A percentile compares a stretch with the other conserved stretches of the same genome.
Evolutionary conservation across 2,797 vertebrate species (phyloP).

Genomic region (Allobates femoralis): DNA sequence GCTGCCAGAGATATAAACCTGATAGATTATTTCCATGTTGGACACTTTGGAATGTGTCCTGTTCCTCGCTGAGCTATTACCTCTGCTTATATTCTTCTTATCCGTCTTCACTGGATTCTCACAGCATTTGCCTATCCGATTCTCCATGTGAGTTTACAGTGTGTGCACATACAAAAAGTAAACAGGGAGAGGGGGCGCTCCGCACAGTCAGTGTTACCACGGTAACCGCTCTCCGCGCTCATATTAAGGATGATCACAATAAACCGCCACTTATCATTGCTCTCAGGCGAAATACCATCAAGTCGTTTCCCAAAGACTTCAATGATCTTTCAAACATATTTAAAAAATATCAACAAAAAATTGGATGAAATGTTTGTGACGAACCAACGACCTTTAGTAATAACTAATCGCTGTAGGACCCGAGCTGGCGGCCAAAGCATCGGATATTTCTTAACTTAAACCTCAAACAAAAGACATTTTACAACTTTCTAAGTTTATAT

Average conservation of each 20-base stretch:
- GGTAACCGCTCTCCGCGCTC: conserved; percentile 16
- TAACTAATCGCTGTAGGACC: background rate
- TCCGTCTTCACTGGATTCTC: conserved; percentile 21
- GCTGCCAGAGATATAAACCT: background rate
- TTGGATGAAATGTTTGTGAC: background rate
- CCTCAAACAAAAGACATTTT: too few relatives aligned
- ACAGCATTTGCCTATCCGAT: conserved; percentile 45
- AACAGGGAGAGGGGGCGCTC: conserved; percentile 34
- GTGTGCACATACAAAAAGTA: conserved; percentile 46
- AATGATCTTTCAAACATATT: conserved; percentile 5
- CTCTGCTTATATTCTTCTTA: conserved; percentile 34
- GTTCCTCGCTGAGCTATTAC: conserved; percentile 39
- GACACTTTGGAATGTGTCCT: conserved; percentile 20
- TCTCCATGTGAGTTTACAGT: conserved; percentile 44
- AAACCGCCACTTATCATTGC: conserved; percentile 27
- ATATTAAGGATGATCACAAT: conserved; percentile 12
- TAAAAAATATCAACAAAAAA: background rate
- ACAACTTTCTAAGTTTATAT: too few relatives aligned
- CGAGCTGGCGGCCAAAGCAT: background rate
- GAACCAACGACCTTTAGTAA: background rate
- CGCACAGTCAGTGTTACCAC: conserved; percentile 30
- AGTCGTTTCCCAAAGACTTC: conserved; percentile 8
- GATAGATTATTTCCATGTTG: conserved; percentile 13
- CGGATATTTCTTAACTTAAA: background rate
- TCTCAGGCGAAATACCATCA: background rate